Conservation (phyloP, 2,113 vertebrate species). For the Tachycineta bicolor region DNA sequence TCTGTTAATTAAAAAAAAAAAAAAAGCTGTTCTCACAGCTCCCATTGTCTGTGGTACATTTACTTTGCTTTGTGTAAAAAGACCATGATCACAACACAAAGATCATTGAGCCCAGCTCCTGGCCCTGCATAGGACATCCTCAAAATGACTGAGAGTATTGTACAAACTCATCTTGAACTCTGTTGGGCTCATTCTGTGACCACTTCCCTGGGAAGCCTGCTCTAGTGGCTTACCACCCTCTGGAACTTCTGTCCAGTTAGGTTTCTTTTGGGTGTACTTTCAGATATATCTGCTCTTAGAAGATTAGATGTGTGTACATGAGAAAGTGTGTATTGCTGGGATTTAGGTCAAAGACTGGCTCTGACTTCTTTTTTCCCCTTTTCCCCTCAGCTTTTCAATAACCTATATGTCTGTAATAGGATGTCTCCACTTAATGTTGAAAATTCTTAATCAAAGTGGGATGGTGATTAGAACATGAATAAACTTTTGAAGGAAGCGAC, state of each 20-base stretch:
- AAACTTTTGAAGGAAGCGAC: background rate
- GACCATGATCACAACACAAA: too few relatives aligned
- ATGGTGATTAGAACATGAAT: background rate
- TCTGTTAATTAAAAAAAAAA: background rate
- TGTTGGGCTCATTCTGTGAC: too few relatives aligned
- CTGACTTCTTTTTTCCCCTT: accelerated
- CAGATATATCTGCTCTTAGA: background rate
- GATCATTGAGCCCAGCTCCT: background rate
- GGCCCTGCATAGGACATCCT: background rate
- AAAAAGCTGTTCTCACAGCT: background rate
- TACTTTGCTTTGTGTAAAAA: background rate
- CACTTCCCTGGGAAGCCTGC: background rate
- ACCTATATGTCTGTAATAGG: background rate
- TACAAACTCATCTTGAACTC: background rate
- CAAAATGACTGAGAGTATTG: background rate
- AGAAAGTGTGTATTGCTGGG: background rate
- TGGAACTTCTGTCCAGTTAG: background rate
- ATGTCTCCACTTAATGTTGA: background rate
- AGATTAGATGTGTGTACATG: background rate
- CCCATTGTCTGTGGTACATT: background rate
- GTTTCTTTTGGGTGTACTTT: background rate
- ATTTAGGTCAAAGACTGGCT: background rate
- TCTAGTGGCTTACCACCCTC: background rate
- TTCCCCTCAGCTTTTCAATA: background rate
- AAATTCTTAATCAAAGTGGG: background rate